Base-by-base conservation (phyloP, 2,113 vertebrate genomes). In the Prionailurus viverrinus region DNA sequence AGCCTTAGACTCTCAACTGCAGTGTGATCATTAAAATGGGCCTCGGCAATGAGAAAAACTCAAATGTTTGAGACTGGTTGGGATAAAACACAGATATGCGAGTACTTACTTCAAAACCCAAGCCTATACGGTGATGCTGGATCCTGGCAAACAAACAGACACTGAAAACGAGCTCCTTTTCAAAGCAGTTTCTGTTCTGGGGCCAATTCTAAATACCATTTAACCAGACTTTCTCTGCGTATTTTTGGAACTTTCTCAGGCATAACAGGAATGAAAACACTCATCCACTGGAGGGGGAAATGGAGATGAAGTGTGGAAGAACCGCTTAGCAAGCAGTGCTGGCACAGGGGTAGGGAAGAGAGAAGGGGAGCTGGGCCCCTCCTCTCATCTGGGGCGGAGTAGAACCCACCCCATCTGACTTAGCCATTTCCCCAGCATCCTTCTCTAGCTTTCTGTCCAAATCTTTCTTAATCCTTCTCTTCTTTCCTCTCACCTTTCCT, bases 231-330 rank as follows among this genome's bases (percentile, higher is more conserved):
- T 88, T 95, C 76, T 97, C 87, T 79, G 81, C 86, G 91, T 96
- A 92, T 88, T 97, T 96, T 93, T 97, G 95, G 90, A 96, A 91
- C 84, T 88, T 96, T 96, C 92, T 97, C 61, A 91, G 84, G 76
- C 93, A 83, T 96, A 98, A 85, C 87, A 63, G 96, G 81, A 96
- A 97, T 96, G 89, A 96, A 97, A 95, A 84, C 80, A 97, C 65
- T 69, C 92, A 53, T 91, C 84, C 61, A 79, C 65, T 31, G 6
- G 5, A 63, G 51, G 9, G 78, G 76, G 73, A 97, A 96, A 79
- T 39, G 71, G 87, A 97, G 96, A 96, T 81, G 85, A 96, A 93
- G 88, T 94, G 48, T 69, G 53, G 94, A 97, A 97, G 95, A 85
- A 91, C 91, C 0, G 7, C 93, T 97, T 66, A 90, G 80, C 80